These are phyloP conservation scores for Pectinophora gossypiella DNA, from an alignment of 1,140 invertebrate genomes.

Conservation along the genomic window DNA sequence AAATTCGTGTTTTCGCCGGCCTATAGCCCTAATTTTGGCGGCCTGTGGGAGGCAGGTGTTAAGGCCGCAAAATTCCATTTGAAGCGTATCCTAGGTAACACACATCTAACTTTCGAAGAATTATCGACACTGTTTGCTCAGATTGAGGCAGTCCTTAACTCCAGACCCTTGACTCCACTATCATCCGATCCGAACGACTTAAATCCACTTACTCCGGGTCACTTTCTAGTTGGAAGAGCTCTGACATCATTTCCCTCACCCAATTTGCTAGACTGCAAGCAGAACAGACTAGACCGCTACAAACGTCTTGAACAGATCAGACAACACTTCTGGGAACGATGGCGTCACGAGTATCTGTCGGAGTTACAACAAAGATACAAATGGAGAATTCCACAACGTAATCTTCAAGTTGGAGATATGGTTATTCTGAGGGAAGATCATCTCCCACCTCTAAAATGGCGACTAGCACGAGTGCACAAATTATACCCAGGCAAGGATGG, in stretches of 20 bases:
- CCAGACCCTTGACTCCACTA: too few relatives aligned
- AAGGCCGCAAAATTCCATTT: not conserved
- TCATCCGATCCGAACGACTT: conserved; percentile 14
- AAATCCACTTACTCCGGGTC: conserved; percentile 11
- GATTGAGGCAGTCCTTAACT: conserved; percentile 12
- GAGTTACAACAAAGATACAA: conserved; percentile 5
- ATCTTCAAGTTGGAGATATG: conserved; percentile 19
- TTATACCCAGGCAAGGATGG: conserved; percentile 32
- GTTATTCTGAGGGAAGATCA: conserved; percentile 47
- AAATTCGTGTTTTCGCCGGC: conserved; percentile 2
- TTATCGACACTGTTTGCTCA: conserved; percentile 1
- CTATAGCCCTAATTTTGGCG: conserved; percentile 1
- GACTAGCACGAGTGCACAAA: conserved; percentile 28
- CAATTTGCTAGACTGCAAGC: not conserved
- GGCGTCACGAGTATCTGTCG: conserved; percentile 3
- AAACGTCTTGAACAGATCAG: conserved; percentile 11
- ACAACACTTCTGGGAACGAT: conserved; percentile 10
- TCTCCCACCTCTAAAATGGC: conserved; percentile 33
- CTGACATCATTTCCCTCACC: not conserved
- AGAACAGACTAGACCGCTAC: conserved; percentile 3
- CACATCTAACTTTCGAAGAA: conserved; percentile 9
- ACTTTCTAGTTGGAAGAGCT: conserved; percentile 19
- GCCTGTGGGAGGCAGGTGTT: not conserved
- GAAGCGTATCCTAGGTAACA: not conserved
- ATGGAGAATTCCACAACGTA: not conserved